Base-by-base conservation (phyloP, 1,140 invertebrate species). In the Lutraria rhynchaena region DNA sequence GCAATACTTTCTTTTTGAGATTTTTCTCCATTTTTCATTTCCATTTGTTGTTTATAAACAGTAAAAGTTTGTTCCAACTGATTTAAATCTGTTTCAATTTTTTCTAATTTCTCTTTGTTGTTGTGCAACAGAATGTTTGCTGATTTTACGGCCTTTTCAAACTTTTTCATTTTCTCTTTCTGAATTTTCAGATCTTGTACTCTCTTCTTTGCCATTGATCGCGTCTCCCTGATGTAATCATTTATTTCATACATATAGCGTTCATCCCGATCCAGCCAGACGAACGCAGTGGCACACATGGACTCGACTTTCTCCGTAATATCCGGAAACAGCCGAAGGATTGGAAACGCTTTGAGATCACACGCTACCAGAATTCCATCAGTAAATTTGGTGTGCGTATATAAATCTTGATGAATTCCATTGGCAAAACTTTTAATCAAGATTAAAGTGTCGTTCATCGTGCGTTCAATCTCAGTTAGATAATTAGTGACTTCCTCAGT, bases 1-100 rank as follows among this genome's bases (percentile, higher is more conserved):
- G 87, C 88, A 87, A 91, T 91, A 75, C 84, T 90, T 58, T 90
- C 89, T 73, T 91, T 92, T 74, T 91, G 89, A 58, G 86, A 84
- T 69, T 88, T 87, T 67, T 90, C 88, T 33, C 75, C 85, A 55
- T 75, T 53, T 57, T 88, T 88, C 44, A 69, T 67, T 29, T 86
- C 83, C 74, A 89, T 87, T 46, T 88, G 82, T 15, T 83, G 76
- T 55, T 83, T 81, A 58, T 81, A 88, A 27, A 71, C 76, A 67
- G 83, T 83, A 55, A 92, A 63, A 70, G 88, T 86, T 27, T 81
- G 60, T 63, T 91, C 89, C 65, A 92, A 63, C 33, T 82, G 76
- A 67, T 88, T 84, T 37, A 92, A 85, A 67, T 92, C 91, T 1
- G 80, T 44, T 76, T 92, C 91, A 24, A 92, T 86, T 65, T 83